Percentiles rank a stretch among this genome's conserved stretches.
These are phyloP conservation scores for Bombus turneri DNA, from an alignment of 1,140 invertebrate species.

Conservation along the genomic window DNA sequence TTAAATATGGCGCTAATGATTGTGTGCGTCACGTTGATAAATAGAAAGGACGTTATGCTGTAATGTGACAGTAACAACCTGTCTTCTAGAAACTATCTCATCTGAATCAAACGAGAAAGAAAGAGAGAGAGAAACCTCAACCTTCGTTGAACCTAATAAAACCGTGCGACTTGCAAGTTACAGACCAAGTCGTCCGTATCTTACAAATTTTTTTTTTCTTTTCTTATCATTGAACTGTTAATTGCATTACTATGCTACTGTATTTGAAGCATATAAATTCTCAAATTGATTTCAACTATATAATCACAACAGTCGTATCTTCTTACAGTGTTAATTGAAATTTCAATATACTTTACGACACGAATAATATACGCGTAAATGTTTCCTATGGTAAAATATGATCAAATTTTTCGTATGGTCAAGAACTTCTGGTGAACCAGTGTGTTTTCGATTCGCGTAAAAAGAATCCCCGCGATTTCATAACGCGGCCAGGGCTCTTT, in stretches of 20 bases:
- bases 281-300: too few relatives aligned
- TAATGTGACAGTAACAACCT: conserved; percentile 1
- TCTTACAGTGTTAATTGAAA: neutral
- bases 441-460: neutral
- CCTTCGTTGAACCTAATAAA: neutral
- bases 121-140: neutral
- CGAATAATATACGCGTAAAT: neutral
- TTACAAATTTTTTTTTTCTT: too few relatives aligned
- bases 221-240: too few relatives aligned
- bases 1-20: neutral
- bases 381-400: neutral
- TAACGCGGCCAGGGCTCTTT: conserved; percentile 62
- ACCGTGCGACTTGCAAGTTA: too few relatives aligned
- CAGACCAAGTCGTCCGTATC: too few relatives aligned
- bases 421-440: neutral
- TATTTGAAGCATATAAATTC: too few relatives aligned
- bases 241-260: too few relatives aligned
- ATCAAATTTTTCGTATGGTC: neutral
- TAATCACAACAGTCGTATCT: neutral
- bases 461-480: conserved; percentile 56
- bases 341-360: neutral
- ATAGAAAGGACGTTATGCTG: neutral
- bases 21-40: neutral
- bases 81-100: neutral
- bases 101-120: neutral